Base-by-base conservation (phyloP, 2,113 vertebrate species). In the Brachionichthys hirsutus region DNA sequence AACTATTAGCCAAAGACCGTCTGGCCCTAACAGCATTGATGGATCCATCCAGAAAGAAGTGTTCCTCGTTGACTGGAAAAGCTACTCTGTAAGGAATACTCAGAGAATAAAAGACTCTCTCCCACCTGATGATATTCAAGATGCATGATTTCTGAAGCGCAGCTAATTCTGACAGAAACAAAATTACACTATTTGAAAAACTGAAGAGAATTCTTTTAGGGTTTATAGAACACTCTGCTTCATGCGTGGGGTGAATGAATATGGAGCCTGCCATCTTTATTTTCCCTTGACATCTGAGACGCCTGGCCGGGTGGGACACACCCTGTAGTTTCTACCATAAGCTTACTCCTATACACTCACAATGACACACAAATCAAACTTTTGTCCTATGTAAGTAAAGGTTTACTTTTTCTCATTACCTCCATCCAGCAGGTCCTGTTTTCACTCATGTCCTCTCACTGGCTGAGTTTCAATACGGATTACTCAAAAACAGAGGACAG, bases 1-100 rank as follows among this genome's bases (percentile, higher is more conserved):
- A 71, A 73, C 74, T 12, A 74, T 70, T 49, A 38, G 54, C 67
- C 49, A 67, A 51, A 40, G 62, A 30, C 59, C 62, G 77, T 78
- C 50, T 73, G 35, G 47, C 30, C 35, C 72, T 60, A 30, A 67
- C 56, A 67, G 62, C 54, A 53, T 60, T 77, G 57, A 82, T 78
- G 67, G 45, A 71, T 46, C 54, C 48, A 66, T 67, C 54, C 18
- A 77, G 24, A 66, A 64, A 69, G 11, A 58, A 20, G 24, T 30
- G 24, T 3, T 30, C 24, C 24, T 8, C 8, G 5, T 6, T 30
- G 24, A 30, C 24, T 3, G 24, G 24, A 30, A 30, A 30, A 30
- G 24, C 24, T 30, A 30, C 6, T 30, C 24, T 30, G 8, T 30
- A 30, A 30, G 24, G 24, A 30, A 30, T 30, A 6, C 24, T 30